Evolutionary conservation across 2,797 vertebrate genomes (phyloP).

Genomic region (Smutsia temminckii): DNA sequence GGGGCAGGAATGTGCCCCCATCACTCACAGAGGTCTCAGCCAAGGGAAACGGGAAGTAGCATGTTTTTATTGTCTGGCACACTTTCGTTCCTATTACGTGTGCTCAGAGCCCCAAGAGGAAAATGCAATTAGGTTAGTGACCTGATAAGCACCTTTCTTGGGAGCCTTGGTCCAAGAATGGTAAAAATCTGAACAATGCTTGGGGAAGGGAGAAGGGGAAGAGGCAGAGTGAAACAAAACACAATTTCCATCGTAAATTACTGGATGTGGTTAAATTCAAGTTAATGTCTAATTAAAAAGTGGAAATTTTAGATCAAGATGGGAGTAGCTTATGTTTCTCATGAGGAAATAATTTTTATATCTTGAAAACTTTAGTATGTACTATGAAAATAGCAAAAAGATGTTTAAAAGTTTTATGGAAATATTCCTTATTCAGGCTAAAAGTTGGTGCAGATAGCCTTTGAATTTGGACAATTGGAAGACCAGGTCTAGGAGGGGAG

Average conservation of each 20-base stretch:
- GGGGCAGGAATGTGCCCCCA: slow-evolving; percentile 19
- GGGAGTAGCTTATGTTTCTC: background rate
- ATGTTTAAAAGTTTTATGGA: background rate
- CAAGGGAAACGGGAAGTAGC: slow-evolving; percentile 62
- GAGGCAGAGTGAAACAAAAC: background rate
- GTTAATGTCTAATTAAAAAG: background rate
- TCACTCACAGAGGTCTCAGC: background rate
- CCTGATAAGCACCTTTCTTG: slow-evolving; percentile 58
- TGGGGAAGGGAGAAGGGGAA: background rate
- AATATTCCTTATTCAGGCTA: background rate
- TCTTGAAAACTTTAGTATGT: slow-evolving; percentile 6
- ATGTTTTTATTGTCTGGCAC: slow-evolving; percentile 28
- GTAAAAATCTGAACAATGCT: slow-evolving; percentile 69
- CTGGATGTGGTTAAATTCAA: background rate
- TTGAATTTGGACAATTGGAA: background rate
- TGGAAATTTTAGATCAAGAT: background rate
- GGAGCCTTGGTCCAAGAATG: slow-evolving; percentile 54
- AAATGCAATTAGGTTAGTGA: slow-evolving; percentile 37
- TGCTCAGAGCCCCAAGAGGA: slow-evolving; percentile 59
- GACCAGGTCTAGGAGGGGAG: background rate
- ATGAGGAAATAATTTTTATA: background rate
- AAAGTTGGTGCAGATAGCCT: background rate
- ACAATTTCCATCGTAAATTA: slow-evolving; percentile 11
- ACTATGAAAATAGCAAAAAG: background rate
- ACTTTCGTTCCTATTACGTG: slow-evolving; percentile 40